phyloP scores from a whole-genome alignment of 2,797 vertebrate genomes.

The Myripristis murdjan region DNA sequence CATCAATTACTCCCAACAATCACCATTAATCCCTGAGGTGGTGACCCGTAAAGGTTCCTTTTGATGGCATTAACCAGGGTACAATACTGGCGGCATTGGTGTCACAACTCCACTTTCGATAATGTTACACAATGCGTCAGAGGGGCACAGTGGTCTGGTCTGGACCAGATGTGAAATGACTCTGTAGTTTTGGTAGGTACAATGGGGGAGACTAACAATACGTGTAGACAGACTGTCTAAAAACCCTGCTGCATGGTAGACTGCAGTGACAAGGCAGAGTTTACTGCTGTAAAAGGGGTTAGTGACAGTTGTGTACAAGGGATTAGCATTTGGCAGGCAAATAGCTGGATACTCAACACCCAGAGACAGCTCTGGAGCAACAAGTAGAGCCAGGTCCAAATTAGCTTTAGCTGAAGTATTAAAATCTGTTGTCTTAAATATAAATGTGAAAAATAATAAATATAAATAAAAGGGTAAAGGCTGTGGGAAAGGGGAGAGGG shows the following conservation, averaged over 20 bases:
- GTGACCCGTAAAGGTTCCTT: constrained; percentile 72
- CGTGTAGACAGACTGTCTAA: constrained; percentile 5
- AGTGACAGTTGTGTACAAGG: not conserved
- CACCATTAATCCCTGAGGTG: constrained; percentile 66
- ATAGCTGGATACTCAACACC: not conserved
- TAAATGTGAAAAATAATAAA: no score
- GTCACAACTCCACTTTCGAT: constrained; percentile 68
- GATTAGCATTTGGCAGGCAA: not conserved
- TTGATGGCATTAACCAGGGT: constrained; percentile 73
- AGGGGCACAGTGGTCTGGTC: constrained; percentile 32
- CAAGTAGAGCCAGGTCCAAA: constrained; percentile 1
- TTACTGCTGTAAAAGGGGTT: not conserved
- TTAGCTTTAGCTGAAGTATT: not conserved
- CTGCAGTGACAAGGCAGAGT: constrained; percentile 1
- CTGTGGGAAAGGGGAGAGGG: not conserved
- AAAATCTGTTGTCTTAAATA: not conserved
- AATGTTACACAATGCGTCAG: constrained; percentile 56
- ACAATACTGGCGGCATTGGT: constrained; percentile 65
- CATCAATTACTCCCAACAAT: constrained; percentile 76
- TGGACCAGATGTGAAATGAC: constrained; percentile 44
- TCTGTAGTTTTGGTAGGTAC: constrained; percentile 29
- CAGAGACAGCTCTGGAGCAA: not conserved
- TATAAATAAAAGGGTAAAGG: not conserved
- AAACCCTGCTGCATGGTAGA: constrained; percentile 16
- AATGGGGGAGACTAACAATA: constrained; percentile 38